A percentile compares a stretch with the other conserved stretches of the same genome.
phyloP scores from a whole-genome alignment of 2,888 invertebrate species.

The Tubulanus polymorphus region DNA sequence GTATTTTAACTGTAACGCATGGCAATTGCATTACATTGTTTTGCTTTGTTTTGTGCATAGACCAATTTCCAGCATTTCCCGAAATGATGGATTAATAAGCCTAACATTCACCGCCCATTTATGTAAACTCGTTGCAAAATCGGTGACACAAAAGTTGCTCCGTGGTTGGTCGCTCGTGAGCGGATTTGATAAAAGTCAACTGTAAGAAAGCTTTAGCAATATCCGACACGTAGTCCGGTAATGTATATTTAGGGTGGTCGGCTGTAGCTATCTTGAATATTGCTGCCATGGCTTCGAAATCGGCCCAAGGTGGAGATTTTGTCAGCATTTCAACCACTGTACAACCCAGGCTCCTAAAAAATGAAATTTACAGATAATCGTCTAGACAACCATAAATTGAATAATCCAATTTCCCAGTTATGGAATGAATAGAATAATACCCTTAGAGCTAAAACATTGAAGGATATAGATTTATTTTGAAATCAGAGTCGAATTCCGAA shows the following conservation, averaged over 20 bases:
- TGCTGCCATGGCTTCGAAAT: conserved; percentile 52
- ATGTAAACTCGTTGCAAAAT: conserved; percentile 13
- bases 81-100: too few relatives aligned
- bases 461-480: too few relatives aligned
- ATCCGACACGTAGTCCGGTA: conserved; percentile 35
- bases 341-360: conserved; percentile 53
- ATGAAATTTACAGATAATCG: conserved; percentile 4
- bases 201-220: conserved; percentile 37
- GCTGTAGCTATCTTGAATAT: conserved; percentile 52
- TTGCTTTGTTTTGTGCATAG: too few relatives aligned
- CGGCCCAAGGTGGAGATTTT: conserved; percentile 49
- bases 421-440: too few relatives aligned
- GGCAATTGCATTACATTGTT: too few relatives aligned
- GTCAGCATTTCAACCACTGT: conserved; percentile 54
- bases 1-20: too few relatives aligned
- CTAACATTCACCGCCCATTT: too few relatives aligned
- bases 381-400: too few relatives aligned
- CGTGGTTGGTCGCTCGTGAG: conserved; percentile 40
- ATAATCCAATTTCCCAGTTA: too few relatives aligned
- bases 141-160: conserved; percentile 35
- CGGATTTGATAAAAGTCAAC: conserved; percentile 36
- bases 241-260: conserved; percentile 42
- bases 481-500: too few relatives aligned
- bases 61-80: too few relatives aligned
- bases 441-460: too few relatives aligned